phyloP scores from a whole-genome alignment of 2,888 invertebrate species.

The Proisotoma minuta region DNA sequence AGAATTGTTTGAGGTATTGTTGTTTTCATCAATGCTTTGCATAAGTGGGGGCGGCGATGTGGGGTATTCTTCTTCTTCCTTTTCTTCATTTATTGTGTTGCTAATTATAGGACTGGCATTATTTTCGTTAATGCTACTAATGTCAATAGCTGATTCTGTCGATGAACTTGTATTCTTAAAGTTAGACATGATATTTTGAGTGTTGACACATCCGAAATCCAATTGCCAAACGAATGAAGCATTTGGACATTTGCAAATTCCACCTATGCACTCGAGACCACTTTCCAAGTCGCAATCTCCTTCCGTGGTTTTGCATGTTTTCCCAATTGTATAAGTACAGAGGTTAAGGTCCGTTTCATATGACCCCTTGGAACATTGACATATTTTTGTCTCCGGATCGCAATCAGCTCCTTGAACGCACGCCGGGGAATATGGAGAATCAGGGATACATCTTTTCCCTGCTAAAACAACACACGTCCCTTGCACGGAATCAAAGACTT shows the following conservation, averaged over 20 bases:
- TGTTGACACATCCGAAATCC: constrained; percentile 12
- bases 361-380: constrained; percentile 22
- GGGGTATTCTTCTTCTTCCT: background rate
- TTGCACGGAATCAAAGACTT: constrained; percentile 17
- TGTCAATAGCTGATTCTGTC: background rate
- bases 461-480: constrained; percentile 24
- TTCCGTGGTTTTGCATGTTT: background rate
- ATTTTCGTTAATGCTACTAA: background rate
- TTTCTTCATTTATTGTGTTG: background rate
- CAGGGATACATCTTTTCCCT: constrained; percentile 16
- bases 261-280: background rate
- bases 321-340: constrained; percentile 19
- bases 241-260: constrained; percentile 11
- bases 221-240: constrained; percentile 12
- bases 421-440: background rate
- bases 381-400: background rate
- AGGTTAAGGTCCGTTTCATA: constrained; percentile 6
- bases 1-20: background rate
- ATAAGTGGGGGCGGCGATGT: background rate
- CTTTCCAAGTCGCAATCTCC: background rate
- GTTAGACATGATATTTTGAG: background rate
- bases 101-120: background rate
- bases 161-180: background rate
- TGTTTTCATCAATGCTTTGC: background rate
- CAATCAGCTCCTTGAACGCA: constrained; percentile 20